Conservation (phyloP, 2,113 vertebrate genomes). For the Vulpes ferrilata region DNA sequence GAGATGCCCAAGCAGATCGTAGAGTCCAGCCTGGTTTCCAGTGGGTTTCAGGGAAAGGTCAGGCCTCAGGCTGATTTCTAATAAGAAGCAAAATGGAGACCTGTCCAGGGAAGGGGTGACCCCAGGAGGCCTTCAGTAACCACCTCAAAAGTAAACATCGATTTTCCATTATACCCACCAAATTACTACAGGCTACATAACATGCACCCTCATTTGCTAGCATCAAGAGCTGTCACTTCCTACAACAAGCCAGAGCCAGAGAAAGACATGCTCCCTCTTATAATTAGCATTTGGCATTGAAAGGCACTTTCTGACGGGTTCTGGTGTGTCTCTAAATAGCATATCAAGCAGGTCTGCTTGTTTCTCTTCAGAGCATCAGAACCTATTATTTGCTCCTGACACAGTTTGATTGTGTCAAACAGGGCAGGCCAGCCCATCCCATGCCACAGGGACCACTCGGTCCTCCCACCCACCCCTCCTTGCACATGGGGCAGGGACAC, state of each 20-base stretch:
- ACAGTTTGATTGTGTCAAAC: too few relatives aligned
- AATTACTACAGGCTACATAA: conserved; percentile 64
- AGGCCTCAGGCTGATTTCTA: background rate
- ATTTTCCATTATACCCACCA: conserved; percentile 61
- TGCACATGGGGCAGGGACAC: background rate
- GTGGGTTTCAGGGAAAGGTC: background rate
- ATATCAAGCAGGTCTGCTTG: conserved; percentile 26
- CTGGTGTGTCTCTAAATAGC: conserved; percentile 8
- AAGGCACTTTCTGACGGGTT: conserved; percentile 62
- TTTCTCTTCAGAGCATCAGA: background rate
- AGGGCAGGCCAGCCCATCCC: background rate
- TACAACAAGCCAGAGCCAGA: conserved; percentile 64
- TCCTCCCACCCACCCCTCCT: background rate
- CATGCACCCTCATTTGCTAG: conserved; percentile 74
- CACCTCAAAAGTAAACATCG: conserved; percentile 64
- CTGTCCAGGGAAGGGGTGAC: background rate
- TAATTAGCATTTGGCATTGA: conserved; percentile 80
- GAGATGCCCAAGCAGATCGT: accelerated
- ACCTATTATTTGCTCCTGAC: background rate
- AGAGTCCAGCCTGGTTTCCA: background rate
- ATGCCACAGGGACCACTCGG: accelerated
- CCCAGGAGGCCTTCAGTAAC: conserved; percentile 43
- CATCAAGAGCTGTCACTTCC: conserved; percentile 74
- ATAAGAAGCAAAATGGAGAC: background rate
- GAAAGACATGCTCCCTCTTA: conserved; percentile 56